Conservation (phyloP, 2,888 invertebrate species). For the Dyspetes luteomarginatus region DNA sequence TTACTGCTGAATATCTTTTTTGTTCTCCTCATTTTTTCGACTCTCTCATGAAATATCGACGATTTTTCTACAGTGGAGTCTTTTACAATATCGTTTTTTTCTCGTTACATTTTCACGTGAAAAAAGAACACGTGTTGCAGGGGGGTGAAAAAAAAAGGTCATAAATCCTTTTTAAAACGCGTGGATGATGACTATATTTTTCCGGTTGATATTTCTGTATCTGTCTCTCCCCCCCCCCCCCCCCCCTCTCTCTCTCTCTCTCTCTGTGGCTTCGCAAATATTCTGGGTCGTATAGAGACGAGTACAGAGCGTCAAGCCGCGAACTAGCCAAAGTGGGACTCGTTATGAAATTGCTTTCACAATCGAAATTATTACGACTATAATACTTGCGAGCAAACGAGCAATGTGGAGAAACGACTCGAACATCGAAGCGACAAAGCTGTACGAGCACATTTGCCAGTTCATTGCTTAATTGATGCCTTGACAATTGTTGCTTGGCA, state of each 20-base stretch:
- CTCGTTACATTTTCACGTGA: constrained; percentile 7
- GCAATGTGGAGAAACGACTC: not conserved
- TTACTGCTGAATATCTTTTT: too few relatives aligned
- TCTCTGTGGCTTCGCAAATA: not conserved
- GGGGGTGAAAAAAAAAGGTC: not conserved
- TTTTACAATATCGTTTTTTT: not conserved
- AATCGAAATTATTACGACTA: constrained; percentile 43
- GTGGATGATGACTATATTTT: constrained; percentile 16
- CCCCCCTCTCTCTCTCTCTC: too few relatives aligned
- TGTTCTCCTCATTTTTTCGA: constrained; percentile 5
- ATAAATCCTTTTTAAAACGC: not conserved
- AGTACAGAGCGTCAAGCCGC: not conserved
- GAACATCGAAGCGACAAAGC: constrained; percentile 10
- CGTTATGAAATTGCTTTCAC: constrained; percentile 51
- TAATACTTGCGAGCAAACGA: not conserved
- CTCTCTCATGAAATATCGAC: not conserved
- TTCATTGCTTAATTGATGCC: constrained; percentile 56
- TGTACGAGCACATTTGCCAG: not conserved
- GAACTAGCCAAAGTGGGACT: constrained; percentile 25
- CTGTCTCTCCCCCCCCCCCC: too few relatives aligned
- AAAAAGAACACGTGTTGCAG: constrained; percentile 9
- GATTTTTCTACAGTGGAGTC: not conserved
- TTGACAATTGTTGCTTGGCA: constrained; percentile 52
- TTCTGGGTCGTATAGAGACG: constrained; percentile 28
- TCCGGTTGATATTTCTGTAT: too few relatives aligned